These are phyloP conservation scores for Spheniscus mendiculus DNA, from an alignment of 2,113 vertebrate genomes.

Conservation along the genomic window DNA sequence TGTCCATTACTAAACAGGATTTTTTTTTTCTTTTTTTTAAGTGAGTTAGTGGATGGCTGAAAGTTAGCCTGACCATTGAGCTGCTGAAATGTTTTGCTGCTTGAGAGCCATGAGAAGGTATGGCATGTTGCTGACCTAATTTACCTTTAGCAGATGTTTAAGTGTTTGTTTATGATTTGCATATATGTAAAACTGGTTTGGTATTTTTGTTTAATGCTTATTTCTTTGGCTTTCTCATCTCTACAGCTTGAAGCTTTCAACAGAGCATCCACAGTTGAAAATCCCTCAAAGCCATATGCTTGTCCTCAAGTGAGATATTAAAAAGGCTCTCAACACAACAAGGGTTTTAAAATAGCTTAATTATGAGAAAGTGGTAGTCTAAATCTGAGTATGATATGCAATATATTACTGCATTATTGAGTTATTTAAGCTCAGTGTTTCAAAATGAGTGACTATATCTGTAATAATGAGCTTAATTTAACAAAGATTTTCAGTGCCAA, in stretches of 20 bases:
- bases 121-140: neutral
- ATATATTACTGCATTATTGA: neutral
- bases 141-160: neutral
- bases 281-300: neutral
- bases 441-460: neutral
- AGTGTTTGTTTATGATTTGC: neutral
- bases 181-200: neutral
- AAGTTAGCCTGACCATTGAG: constrained; percentile 8
- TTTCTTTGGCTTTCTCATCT: neutral
- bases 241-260: neutral
- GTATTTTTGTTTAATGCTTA: neutral
- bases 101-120: constrained; percentile 74
- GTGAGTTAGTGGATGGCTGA: constrained; percentile 60
- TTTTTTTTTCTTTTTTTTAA: neutral
- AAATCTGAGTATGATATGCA: neutral
- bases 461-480: neutral
- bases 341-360: neutral
- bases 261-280: neutral
- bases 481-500: neutral
- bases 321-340: neutral
- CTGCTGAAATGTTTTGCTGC: constrained; percentile 75
- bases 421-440: neutral
- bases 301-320: neutral
- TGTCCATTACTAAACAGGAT: neutral
- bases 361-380: neutral